Conservation (phyloP, 2,797 vertebrate genomes). For the Sciurus vulgaris region DNA sequence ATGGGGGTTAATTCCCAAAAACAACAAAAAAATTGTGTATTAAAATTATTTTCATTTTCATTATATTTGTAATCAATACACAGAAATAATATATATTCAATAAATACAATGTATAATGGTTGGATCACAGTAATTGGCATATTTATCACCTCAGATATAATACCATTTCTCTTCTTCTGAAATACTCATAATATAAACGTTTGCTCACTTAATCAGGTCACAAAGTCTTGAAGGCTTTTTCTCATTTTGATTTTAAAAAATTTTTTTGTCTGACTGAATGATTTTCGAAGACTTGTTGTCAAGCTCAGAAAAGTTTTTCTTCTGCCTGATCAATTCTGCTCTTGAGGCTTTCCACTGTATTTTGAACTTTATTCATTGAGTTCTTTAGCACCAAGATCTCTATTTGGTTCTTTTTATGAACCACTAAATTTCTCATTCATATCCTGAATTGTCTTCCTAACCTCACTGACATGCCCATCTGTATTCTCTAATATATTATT, state of each 20-base stretch:
- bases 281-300: neutral
- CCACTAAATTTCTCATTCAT: neutral
- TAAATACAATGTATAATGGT: neutral
- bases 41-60: neutral
- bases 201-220: neutral
- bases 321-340: neutral
- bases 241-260: too few species aligned
- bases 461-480: neutral
- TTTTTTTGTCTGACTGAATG: too few species aligned
- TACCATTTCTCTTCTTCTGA: neutral
- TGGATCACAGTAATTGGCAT: neutral
- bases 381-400: neutral
- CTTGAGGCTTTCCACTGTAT: neutral
- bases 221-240: neutral
- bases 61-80: neutral
- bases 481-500: neutral
- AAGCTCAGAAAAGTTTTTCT: neutral
- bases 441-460: neutral
- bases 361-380: neutral
- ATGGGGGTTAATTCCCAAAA: too few species aligned
- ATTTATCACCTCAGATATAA: neutral
- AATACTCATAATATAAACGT: neutral
- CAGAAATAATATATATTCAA: neutral
- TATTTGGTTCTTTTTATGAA: neutral
- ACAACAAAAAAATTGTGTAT: too few species aligned